Evolutionary conservation across 53 echinoderm and acorn worm genomes (phyloP).

Genomic region (Antedon mediterranea): DNA sequence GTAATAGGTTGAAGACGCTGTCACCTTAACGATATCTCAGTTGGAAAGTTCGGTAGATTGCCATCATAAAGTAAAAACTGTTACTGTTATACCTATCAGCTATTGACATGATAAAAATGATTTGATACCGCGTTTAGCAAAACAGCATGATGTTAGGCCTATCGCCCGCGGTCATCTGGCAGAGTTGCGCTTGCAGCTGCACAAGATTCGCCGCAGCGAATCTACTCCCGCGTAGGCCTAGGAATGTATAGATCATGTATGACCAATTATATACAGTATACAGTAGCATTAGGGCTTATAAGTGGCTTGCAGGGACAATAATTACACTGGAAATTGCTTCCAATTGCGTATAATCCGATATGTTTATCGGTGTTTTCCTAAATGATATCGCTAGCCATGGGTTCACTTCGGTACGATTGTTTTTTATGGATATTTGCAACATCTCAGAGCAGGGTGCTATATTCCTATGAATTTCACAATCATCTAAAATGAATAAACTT

Average conservation of each 20-base stretch:
- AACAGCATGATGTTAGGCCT: not conserved
- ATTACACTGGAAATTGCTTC: slow-evolving; percentile 1
- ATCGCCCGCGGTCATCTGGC: not conserved
- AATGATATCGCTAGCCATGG: not conserved
- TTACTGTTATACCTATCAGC: slow-evolving; percentile 1
- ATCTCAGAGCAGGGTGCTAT: not conserved
- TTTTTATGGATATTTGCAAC: not conserved
- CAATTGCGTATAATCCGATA: not conserved
- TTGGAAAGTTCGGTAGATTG: not conserved
- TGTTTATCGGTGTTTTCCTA: slow-evolving; percentile 1
- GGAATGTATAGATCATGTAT: not conserved
- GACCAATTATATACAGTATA: not conserved
- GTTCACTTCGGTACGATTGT: not conserved
- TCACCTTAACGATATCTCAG: not conserved
- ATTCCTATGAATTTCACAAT: not conserved
- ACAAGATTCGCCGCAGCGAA: not conserved
- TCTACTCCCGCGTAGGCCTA: not conserved
- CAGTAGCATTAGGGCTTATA: not conserved
- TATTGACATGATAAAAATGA: not conserved
- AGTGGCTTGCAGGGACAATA: not conserved
- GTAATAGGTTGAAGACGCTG: not conserved
- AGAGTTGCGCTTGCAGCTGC: not conserved
- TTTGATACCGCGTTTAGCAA: not conserved
- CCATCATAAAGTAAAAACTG: slow-evolving; percentile 1
- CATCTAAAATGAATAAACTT: not conserved